Evolutionary conservation across 2,888 invertebrate species (phyloP).

Genomic region (Hydroisotoma schaefferi): DNA sequence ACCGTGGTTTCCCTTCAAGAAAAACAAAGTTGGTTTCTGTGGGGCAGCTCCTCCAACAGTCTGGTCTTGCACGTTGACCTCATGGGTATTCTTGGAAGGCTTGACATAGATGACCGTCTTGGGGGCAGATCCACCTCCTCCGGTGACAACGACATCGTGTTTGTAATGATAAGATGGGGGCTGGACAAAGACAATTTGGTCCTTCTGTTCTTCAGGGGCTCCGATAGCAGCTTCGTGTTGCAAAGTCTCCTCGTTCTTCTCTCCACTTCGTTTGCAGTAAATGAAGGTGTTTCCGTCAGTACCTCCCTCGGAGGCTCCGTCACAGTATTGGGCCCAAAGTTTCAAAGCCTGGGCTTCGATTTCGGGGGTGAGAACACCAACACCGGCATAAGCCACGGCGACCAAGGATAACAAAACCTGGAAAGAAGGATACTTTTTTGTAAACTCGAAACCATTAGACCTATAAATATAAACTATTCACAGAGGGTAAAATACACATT

Average conservation of each 20-base stretch:
- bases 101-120: slow-evolving; percentile 29
- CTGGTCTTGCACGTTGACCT: slow-evolving; percentile 23
- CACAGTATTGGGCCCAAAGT: slow-evolving; percentile 29
- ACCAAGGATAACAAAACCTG: neutral
- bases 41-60: slow-evolving; percentile 17
- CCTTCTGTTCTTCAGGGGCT: slow-evolving; percentile 11
- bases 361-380: slow-evolving; percentile 27
- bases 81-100: slow-evolving; percentile 28
- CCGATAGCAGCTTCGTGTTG: slow-evolving; percentile 25
- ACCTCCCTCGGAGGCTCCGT: slow-evolving; percentile 17
- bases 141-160: slow-evolving; percentile 30
- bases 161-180: slow-evolving; percentile 33
- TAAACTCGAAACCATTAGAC: neutral
- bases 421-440: neutral
- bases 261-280: slow-evolving; percentile 27
- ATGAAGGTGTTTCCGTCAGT: slow-evolving; percentile 22
- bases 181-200: slow-evolving; percentile 34
- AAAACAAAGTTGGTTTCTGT: slow-evolving; percentile 31
- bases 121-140: slow-evolving; percentile 12
- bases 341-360: slow-evolving; percentile 28
- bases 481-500: too few species aligned
- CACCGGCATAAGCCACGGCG: slow-evolving; percentile 11
- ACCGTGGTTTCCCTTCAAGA: slow-evolving; percentile 20
- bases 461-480: too few species aligned
- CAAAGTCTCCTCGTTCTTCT: slow-evolving; percentile 23